Base-by-base conservation (phyloP, 2,113 vertebrate genomes). In the Panthera leo region DNA sequence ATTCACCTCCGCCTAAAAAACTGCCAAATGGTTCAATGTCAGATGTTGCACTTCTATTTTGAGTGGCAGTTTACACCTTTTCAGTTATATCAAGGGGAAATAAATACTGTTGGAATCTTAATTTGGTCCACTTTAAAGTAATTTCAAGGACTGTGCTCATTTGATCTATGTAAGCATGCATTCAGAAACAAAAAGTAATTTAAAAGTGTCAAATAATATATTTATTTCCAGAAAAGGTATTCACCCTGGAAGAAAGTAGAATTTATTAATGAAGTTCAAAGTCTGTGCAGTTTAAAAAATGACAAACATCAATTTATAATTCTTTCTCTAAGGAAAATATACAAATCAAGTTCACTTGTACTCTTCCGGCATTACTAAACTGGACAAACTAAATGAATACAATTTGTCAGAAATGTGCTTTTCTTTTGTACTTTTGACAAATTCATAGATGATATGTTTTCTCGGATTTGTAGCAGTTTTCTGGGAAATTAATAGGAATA, bases 1-100 rank as follows among this genome's bases (percentile, higher is more conserved):
- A 98, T 98, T 98, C 98, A 98, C 97, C 98, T 98, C 61, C 89
- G 61, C 79, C 92, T 99, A 98, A 99, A 71, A 99, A 98, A 98
- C 85, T 89, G 78, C 75, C 80, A 95, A 94, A 95, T 71, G 67
- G 80, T 94, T 95, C 68, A 95, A 88, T 97, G 96, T 98, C 86
- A 78, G 36, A 55, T 85, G 96, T 98, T 85, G 92, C 83, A 88
- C 80, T 97, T 96, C 85, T 95, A 61, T 95, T 79, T 82, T 51
- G 51, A 97, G 89, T 98, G 96, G 95, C 80, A 97, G 83, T 93
- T 93, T 91, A 94, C 55, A 97, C 96, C 97, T 87, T 86, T 97
- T 97, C 95, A 98, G 93, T 98, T 79, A 90, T 82, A 97, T 79
- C 79, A 84, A 94, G 84, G 82, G 78, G 70, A 92, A 85, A 85